Evolutionary conservation across 2,113 vertebrate genomes (phyloP).

Genomic region (Chaetura pelagica): DNA sequence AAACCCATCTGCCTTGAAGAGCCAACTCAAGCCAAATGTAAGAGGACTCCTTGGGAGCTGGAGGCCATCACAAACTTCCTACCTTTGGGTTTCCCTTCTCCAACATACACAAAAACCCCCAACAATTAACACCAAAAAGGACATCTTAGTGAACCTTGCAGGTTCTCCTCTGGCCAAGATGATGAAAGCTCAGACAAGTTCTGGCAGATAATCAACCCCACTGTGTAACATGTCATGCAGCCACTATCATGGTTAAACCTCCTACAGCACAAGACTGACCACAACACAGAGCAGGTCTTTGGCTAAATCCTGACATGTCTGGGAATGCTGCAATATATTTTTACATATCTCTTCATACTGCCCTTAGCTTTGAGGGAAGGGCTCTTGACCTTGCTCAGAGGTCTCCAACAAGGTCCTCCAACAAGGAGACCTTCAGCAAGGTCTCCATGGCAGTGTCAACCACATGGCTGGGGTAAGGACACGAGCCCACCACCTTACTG

Average conservation of each 20-base stretch:
- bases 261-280: neutral
- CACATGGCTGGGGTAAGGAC: fast-evolving
- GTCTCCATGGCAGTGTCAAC: neutral
- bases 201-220: neutral
- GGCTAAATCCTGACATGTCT: neutral
- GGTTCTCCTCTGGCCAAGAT: neutral
- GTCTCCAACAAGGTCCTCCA: neutral
- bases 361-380: neutral
- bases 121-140: neutral
- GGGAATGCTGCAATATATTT: neutral
- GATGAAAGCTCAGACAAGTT: neutral
- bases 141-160: neutral
- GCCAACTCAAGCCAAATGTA: neutral
- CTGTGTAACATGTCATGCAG: fast-evolving
- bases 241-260: neutral
- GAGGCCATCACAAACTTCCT: neutral
- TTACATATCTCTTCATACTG: neutral
- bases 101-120: neutral
- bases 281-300: neutral
- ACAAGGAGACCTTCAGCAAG: neutral
- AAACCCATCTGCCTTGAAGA: neutral
- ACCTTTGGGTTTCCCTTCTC: neutral
- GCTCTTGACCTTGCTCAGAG: neutral
- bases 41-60: neutral
- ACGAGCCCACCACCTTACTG: neutral